These are phyloP conservation scores for Pogonomyrmex barbatus DNA, from an alignment of 1,140 invertebrate genomes.

Conservation along the genomic window DNA sequence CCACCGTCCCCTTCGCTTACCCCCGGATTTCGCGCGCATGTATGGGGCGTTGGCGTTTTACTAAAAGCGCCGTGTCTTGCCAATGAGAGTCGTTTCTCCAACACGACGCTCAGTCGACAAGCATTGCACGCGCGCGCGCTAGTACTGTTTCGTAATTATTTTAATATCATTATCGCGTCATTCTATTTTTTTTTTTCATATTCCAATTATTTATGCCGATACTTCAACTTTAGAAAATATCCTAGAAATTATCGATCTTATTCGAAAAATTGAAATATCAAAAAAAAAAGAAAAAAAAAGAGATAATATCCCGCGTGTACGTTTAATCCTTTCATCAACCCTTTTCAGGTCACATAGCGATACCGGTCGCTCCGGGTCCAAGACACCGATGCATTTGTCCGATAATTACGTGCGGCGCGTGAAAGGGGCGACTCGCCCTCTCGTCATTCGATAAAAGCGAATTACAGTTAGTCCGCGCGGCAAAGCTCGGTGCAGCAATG, in stretches of 20 bases:
- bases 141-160: not conserved
- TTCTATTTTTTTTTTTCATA: not conserved
- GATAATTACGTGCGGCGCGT: constrained; percentile 20
- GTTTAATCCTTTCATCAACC: not conserved
- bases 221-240: not conserved
- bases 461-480: constrained; percentile 33
- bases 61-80: constrained; percentile 58
- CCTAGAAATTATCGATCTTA: not conserved
- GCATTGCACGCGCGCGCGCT: not conserved
- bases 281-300: too few relatives aligned
- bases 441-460: constrained; percentile 51
- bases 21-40: constrained; percentile 46
- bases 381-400: constrained; percentile 28
- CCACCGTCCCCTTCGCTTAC: not conserved
- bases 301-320: not conserved
- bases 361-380: not conserved
- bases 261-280: not conserved
- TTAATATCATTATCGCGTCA: not conserved
- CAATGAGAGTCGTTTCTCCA: constrained; percentile 41
- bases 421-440: constrained; percentile 1
- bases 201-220: not conserved
- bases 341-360: not conserved
- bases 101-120: constrained; percentile 27
- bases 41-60: constrained; percentile 62
- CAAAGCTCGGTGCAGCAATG: constrained; percentile 22